Percentiles rank a stretch among this genome's conserved stretches.
phyloP scores from a whole-genome alignment of 2,888 invertebrate species.

The Dasysyrphus albostriatus region DNA sequence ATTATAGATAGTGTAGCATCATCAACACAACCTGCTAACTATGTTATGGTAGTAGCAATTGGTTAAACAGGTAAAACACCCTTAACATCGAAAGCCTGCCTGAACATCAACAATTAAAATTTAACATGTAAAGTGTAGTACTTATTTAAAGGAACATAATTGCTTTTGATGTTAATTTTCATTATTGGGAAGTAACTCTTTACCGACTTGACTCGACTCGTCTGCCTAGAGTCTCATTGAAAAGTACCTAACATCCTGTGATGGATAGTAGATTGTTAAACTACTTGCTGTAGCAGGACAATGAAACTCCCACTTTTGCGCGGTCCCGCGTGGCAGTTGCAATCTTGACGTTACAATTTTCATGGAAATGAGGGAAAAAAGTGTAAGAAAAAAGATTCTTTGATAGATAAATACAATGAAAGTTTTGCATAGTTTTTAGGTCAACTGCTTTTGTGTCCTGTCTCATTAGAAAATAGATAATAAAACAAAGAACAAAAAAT shows the following conservation, averaged over 20 bases:
- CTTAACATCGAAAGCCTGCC: constrained; percentile 11
- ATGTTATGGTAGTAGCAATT: neutral
- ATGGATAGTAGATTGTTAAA: constrained; percentile 31
- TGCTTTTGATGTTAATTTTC: constrained; percentile 39
- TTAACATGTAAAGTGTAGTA: constrained; percentile 10
- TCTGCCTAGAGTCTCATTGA: constrained; percentile 16
- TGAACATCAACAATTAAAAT: constrained; percentile 32
- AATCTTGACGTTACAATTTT: constrained; percentile 18
- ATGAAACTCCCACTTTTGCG: constrained; percentile 16
- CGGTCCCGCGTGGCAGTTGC: neutral
- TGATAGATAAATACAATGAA: constrained; percentile 30
- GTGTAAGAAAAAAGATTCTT: constrained; percentile 24
- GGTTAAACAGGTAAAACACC: constrained; percentile 34
- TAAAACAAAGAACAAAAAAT: neutral
- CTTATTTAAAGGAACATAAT: constrained; percentile 35
- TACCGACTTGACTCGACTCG: constrained; percentile 7
- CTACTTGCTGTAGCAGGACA: constrained; percentile 3
- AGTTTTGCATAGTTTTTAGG: constrained; percentile 45
- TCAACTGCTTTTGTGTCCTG: constrained; percentile 28
- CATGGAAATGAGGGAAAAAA: constrained; percentile 10
- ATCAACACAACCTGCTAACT: neutral
- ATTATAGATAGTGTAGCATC: neutral
- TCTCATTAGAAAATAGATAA: constrained; percentile 32
- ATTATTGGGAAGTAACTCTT: constrained; percentile 20
- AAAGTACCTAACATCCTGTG: constrained; percentile 28